Evolutionary conservation across 2,888 invertebrate genomes (phyloP).

Genomic region (Philonicus albiceps): DNA sequence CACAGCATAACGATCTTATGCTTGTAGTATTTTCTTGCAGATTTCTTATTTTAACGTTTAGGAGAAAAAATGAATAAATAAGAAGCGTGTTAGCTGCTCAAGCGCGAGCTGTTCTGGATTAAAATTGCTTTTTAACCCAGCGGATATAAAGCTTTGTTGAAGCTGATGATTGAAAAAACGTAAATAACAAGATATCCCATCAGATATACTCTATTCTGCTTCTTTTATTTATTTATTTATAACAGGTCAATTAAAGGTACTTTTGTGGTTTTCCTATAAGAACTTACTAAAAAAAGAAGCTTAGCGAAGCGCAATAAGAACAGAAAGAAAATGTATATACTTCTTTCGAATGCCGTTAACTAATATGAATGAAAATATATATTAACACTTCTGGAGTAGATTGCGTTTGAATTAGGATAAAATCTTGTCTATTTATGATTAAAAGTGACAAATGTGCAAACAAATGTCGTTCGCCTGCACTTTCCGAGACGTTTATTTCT

Average conservation of each 20-base stretch:
- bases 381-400: too few species aligned
- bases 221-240: neutral
- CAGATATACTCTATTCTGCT: neutral
- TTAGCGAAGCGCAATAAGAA: too few species aligned
- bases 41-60: neutral
- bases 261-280: neutral
- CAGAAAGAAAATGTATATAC: too few species aligned
- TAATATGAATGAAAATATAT: too few species aligned
- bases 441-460: too few species aligned
- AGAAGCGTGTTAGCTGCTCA: neutral
- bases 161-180: neutral
- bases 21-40: neutral
- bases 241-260: neutral
- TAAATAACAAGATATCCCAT: neutral
- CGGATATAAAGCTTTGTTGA: neutral
- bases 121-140: neutral
- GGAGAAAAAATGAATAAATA: neutral
- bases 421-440: too few species aligned
- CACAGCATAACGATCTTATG: neutral
- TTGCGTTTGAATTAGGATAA: too few species aligned
- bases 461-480: too few species aligned
- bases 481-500: too few species aligned
- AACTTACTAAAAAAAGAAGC: neutral
- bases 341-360: too few species aligned
- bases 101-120: neutral